phyloP scores from a whole-genome alignment of 1,140 invertebrate species.

The Ostrea denselamellosa region DNA sequence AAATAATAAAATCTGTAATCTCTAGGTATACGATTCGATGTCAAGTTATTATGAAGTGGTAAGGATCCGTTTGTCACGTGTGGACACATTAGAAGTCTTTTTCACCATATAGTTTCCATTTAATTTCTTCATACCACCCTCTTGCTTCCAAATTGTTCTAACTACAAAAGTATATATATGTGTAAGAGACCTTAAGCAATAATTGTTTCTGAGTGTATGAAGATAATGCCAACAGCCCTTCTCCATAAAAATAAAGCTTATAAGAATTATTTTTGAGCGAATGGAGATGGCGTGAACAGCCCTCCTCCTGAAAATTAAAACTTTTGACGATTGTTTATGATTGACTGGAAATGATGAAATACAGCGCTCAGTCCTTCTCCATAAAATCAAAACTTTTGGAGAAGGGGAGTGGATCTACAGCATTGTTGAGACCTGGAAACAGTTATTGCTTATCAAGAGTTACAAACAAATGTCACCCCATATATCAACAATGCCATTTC shows the following conservation, averaged over 20 bases:
- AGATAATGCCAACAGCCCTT: too few species aligned
- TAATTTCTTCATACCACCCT: not conserved
- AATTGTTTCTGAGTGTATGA: too few species aligned
- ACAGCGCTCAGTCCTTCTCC: too few species aligned
- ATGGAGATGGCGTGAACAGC: too few species aligned
- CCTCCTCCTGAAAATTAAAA: too few species aligned
- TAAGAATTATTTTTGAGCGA: too few species aligned
- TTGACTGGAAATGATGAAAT: too few species aligned
- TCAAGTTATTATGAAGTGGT: slow-evolving; percentile 27
- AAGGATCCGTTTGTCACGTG: not conserved
- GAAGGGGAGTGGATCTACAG: too few species aligned
- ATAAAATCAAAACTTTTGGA: too few species aligned
- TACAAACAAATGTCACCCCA: not conserved
- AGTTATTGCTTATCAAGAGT: not conserved
- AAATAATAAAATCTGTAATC: slow-evolving; percentile 14
- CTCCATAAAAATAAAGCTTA: too few species aligned
- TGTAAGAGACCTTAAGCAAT: too few species aligned
- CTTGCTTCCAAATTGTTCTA: not conserved
- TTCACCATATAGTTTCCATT: not conserved
- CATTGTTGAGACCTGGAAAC: not conserved
- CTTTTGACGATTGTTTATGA: too few species aligned
- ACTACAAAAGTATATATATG: not conserved
- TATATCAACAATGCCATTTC: not conserved
- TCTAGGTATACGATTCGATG: slow-evolving; percentile 25
- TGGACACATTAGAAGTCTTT: not conserved